phyloP scores from a whole-genome alignment of 1,140 invertebrate genomes.

The Scylla paramamosain region DNA sequence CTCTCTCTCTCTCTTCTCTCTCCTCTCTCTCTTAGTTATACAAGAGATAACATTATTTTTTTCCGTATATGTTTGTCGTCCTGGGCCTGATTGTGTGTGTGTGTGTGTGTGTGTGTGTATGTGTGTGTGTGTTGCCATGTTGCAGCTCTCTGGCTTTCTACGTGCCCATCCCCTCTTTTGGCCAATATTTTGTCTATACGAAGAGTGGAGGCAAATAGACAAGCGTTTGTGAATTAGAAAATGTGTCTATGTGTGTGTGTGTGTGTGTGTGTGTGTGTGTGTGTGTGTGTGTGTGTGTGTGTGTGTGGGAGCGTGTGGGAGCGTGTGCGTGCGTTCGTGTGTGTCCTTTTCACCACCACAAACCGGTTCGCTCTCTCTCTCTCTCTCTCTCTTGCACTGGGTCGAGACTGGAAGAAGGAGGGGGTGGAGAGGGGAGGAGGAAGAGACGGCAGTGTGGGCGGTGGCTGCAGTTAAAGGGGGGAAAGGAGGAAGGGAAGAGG shows the following conservation, averaged over 20 bases:
- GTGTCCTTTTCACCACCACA: not conserved
- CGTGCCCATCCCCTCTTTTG: too few species aligned
- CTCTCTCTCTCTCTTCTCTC: not conserved
- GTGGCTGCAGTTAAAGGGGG: too few species aligned
- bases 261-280: too few species aligned
- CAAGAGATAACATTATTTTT: not conserved
- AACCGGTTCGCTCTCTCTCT: not conserved
- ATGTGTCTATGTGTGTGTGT: not conserved
- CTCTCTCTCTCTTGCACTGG: too few species aligned
- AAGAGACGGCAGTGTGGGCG: too few species aligned
- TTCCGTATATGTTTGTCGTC: not conserved
- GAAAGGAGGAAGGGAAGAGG: too few species aligned
- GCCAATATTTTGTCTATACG: too few species aligned
- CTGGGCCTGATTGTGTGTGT: not conserved
- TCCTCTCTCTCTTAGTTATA: not conserved
- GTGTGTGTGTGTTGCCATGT: constrained; percentile 18
- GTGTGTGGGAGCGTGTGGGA: not conserved
- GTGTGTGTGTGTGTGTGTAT: too few species aligned
- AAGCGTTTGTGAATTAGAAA: constrained; percentile 26
- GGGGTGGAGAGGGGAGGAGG: too few species aligned
- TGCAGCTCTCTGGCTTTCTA: too few species aligned
- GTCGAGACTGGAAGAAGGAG: too few species aligned
- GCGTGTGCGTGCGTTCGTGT: not conserved
- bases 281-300: too few species aligned
- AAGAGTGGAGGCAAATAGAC: not conserved